Percentiles rank a stretch among this genome's conserved stretches.
These are phyloP conservation scores for Platygyra sinensis DNA, from an alignment of 64 coral and sea anemone genomes.

Conservation along the genomic window DNA sequence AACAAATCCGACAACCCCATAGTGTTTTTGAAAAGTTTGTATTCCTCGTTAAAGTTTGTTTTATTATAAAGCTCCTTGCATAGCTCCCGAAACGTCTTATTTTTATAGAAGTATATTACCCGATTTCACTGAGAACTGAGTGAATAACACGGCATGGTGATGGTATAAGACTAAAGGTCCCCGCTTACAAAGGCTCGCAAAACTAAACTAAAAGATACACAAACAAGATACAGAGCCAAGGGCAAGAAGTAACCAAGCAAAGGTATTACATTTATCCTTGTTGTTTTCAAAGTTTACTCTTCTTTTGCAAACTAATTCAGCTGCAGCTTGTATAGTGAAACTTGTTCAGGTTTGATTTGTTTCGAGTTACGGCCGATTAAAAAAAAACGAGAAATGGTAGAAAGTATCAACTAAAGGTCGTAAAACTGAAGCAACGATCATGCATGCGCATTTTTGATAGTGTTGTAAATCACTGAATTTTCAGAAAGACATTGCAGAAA, in stretches of 20 bases:
- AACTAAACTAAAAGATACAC: too few species aligned
- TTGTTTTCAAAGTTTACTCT: not conserved
- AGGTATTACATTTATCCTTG: not conserved
- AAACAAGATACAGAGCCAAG: not conserved
- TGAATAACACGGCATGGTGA: too few species aligned
- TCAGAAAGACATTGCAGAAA: not conserved
- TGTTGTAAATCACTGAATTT: not conserved
- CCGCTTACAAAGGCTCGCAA: too few species aligned
- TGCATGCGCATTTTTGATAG: not conserved
- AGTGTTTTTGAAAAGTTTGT: too few species aligned
- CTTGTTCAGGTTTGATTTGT: not conserved
- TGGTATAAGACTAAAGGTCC: too few species aligned
- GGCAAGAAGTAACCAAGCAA: not conserved
- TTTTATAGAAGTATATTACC: too few species aligned
- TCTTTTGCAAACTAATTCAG: constrained; percentile 2
- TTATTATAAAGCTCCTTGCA: too few species aligned
- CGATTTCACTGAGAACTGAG: too few species aligned
- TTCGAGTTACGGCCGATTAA: not conserved
- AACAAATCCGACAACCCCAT: too few species aligned
- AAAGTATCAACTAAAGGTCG: not conserved
- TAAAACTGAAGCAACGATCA: not conserved
- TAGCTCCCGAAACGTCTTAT: too few species aligned
- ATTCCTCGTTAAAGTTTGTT: too few species aligned
- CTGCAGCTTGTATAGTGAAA: not conserved
- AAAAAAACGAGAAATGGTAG: not conserved